Conservation (phyloP, 2,797 vertebrate genomes). For the Anomalospiza imberbis region DNA sequence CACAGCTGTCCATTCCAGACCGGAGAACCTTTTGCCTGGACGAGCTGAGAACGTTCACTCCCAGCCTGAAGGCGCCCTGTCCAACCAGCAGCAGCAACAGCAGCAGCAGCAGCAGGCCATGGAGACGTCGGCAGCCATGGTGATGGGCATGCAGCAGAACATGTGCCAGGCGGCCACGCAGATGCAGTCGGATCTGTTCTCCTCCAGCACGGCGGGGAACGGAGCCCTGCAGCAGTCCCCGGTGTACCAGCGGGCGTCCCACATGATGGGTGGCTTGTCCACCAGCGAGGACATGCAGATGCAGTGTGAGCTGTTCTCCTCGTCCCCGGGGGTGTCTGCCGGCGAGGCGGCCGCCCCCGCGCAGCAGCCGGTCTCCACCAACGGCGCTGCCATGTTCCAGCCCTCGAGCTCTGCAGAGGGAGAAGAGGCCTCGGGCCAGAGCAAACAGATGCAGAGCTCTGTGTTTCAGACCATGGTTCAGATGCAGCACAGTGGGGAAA, state of each 20-base stretch:
- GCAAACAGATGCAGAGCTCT: constrained; percentile 74
- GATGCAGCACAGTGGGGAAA: constrained; percentile 78
- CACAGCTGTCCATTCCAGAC: constrained; percentile 68
- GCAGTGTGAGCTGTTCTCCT: constrained; percentile 87
- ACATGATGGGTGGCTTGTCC: constrained; percentile 74
- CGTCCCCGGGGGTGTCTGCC: constrained; percentile 75
- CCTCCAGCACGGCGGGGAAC: constrained; percentile 79
- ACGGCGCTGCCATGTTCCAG: constrained; percentile 78
- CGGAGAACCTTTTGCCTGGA: constrained; percentile 75
- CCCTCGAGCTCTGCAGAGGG: constrained; percentile 73
- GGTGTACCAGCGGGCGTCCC: constrained; percentile 77
- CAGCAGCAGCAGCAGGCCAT: constrained; percentile 77
- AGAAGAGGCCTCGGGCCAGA: constrained; percentile 73
- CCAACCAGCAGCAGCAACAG: constrained; percentile 78
- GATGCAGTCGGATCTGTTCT: constrained; percentile 88
- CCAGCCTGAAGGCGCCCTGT: constrained; percentile 72
- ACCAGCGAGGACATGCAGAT: constrained; percentile 82
- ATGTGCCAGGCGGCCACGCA: constrained; percentile 81
- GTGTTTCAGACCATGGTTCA: constrained; percentile 82
- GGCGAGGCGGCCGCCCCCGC: constrained; percentile 73
- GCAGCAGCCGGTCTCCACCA: constrained; percentile 81
- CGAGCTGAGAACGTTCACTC: constrained; percentile 76
- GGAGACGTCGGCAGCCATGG: constrained; percentile 80
- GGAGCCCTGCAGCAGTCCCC: constrained; percentile 77
- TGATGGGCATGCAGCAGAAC: constrained; percentile 82